phyloP scores from a whole-genome alignment of 2,797 vertebrate genomes.

The Dallia pectoralis region DNA sequence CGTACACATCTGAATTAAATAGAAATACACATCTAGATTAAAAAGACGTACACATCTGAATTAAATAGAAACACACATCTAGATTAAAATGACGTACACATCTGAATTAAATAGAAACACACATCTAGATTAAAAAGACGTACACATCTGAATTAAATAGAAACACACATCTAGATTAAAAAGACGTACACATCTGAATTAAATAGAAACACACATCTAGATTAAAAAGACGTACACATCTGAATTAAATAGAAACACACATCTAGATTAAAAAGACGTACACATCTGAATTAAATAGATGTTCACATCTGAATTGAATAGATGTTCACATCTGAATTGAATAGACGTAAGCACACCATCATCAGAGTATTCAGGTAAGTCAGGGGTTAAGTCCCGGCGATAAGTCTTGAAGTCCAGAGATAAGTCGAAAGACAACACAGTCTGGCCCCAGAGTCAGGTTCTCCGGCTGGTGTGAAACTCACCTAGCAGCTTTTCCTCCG shows the following conservation, averaged over 20 bases:
- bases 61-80: neutral
- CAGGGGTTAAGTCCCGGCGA: no score
- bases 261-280: no score
- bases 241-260: neutral
- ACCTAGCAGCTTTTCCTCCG: conserved; percentile 76
- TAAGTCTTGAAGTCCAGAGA: no score
- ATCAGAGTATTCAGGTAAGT: no score
- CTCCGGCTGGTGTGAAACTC: conserved; percentile 10
- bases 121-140: no score
- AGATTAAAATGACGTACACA: no score
- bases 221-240: no score
- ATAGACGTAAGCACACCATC: neutral
- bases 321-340: neutral
- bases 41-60: no score
- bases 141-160: neutral
- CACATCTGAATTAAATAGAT: no score
- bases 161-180: no score
- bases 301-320: neutral
- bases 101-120: neutral
- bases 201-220: neutral
- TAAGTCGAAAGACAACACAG: no score
- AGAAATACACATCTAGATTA: neutral
- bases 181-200: no score
- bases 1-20: neutral
- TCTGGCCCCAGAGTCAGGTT: neutral